A percentile compares a stretch with the other conserved stretches of the same genome.
Evolutionary conservation across 2,888 invertebrate species (phyloP).

Genomic region (Macrophya alboannulata): DNA sequence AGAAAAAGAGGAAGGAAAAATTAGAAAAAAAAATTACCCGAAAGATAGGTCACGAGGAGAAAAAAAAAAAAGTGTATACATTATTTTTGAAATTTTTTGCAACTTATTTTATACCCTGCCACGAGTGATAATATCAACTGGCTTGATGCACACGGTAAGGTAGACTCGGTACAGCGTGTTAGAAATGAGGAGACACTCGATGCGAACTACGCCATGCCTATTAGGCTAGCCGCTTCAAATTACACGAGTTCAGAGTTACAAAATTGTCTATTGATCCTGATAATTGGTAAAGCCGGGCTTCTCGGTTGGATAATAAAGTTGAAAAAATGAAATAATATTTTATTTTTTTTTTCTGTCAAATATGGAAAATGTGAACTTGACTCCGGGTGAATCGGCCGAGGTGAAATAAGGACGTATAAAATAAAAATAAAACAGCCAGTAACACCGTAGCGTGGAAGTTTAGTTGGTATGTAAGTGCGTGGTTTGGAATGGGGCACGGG

Average conservation of each 20-base stretch:
- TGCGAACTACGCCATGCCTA: conserved; percentile 53
- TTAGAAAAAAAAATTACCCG: not conserved
- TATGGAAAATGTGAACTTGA: not conserved
- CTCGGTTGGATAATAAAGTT: conserved; percentile 9
- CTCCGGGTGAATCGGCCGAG: not conserved
- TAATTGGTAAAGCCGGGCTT: conserved; percentile 28
- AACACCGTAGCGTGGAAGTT: conserved; percentile 17
- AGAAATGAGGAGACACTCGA: conserved; percentile 42
- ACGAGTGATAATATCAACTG: not conserved
- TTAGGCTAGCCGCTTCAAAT: conserved; percentile 45
- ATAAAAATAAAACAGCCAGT: conserved; percentile 14
- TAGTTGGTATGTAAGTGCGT: conserved; percentile 22
- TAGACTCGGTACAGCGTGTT: conserved; percentile 21
- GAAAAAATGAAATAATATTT: not conserved
- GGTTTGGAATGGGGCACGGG: conserved; percentile 28
- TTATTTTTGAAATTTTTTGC: not conserved
- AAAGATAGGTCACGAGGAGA: not conserved
- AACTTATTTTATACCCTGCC: not conserved
- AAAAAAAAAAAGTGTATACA: not conserved
- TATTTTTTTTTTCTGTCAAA: too few relatives aligned
- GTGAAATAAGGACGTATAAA: conserved; percentile 14
- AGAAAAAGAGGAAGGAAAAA: not conserved
- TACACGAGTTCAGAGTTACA: conserved; percentile 24
- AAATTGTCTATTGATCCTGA: conserved; percentile 51
- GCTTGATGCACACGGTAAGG: conserved; percentile 40